phyloP scores from a whole-genome alignment of 2,888 invertebrate genomes.

The Drymonia ruficornis region DNA sequence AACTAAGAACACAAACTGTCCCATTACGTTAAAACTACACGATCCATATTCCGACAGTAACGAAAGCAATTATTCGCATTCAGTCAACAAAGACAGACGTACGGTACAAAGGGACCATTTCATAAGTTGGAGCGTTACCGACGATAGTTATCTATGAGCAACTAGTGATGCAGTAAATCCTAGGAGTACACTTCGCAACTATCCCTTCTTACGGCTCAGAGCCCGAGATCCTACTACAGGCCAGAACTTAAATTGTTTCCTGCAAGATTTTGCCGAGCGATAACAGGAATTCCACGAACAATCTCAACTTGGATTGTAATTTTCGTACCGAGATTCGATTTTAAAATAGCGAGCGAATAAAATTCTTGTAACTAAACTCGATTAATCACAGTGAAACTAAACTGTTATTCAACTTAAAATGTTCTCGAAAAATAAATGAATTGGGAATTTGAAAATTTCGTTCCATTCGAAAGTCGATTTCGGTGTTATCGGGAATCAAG shows the following conservation, averaged over 20 bases:
- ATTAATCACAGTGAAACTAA: conserved; percentile 42
- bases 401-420: conserved; percentile 38
- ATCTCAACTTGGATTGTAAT: conserved; percentile 35
- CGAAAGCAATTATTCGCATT: conserved; percentile 73
- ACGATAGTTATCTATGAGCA: conserved; percentile 73
- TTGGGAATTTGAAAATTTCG: conserved; percentile 34
- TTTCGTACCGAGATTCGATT: conserved; percentile 32
- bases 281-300: conserved; percentile 37
- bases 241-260: conserved; percentile 56
- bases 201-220: conserved; percentile 58
- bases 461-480: conserved; percentile 32
- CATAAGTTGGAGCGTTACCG: conserved; percentile 73
- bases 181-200: conserved; percentile 68
- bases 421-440: conserved; percentile 29
- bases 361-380: conserved; percentile 31
- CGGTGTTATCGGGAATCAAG: conserved; percentile 28
- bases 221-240: conserved; percentile 56
- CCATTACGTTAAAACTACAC: conserved; percentile 70
- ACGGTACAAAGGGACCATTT: conserved; percentile 72
- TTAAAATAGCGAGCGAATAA: conserved; percentile 36
- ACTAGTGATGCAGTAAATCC: conserved; percentile 80
- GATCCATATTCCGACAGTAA: conserved; percentile 66
- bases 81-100: conserved; percentile 64
- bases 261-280: conserved; percentile 45
- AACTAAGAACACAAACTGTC: conserved; percentile 72